These are phyloP conservation scores for Odontophorus gujanensis DNA, from an alignment of 2,113 vertebrate genomes.

Conservation along the genomic window DNA sequence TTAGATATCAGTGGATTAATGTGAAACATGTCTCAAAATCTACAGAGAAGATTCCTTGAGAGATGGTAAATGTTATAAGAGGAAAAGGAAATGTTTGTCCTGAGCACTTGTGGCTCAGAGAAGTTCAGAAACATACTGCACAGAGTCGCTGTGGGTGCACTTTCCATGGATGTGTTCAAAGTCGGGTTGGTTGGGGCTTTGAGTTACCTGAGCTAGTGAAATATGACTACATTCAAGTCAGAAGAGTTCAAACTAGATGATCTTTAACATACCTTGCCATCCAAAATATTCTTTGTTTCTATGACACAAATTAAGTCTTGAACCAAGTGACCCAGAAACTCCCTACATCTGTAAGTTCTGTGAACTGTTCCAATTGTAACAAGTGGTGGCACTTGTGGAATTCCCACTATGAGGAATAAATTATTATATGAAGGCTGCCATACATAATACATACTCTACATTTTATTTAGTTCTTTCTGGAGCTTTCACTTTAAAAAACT, in stretches of 20 bases:
- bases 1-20: not conserved
- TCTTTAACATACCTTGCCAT: not conserved
- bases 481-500: not conserved
- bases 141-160: not conserved
- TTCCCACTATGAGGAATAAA: constrained; percentile 8
- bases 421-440: constrained; percentile 35
- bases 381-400: constrained; percentile 31
- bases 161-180: not conserved
- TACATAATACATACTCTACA: not conserved
- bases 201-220: not conserved
- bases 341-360: not conserved
- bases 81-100: not conserved
- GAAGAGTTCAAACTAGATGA: not conserved
- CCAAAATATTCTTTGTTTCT: not conserved
- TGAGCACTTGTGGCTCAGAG: not conserved
- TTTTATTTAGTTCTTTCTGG: not conserved
- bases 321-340: constrained; percentile 22
- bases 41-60: not conserved
- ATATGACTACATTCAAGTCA: not conserved
- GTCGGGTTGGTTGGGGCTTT: not conserved
- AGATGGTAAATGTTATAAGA: not conserved
- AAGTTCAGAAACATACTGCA: not conserved
- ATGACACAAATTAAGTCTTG: not conserved
- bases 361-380: constrained; percentile 17
- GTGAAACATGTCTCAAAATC: not conserved